Conservation (phyloP, 2,113 vertebrate species). For the Rynchops niger region DNA sequence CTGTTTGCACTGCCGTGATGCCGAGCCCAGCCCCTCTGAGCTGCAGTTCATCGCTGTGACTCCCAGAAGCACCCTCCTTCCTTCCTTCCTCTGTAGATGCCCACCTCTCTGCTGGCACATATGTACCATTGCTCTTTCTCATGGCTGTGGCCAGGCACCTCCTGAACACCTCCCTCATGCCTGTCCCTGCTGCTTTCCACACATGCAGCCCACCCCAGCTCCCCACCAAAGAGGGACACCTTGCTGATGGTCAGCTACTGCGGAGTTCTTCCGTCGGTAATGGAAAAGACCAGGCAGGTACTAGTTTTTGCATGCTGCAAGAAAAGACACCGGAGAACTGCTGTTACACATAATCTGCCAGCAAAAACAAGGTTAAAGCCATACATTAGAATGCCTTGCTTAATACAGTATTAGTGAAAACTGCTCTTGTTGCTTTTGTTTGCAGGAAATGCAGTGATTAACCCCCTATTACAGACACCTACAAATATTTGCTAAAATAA, state of each 20-base stretch:
- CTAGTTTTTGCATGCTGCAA: neutral
- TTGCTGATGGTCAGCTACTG: neutral
- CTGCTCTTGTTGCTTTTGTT: neutral
- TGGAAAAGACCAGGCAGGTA: neutral
- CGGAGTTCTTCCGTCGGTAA: neutral
- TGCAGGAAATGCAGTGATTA: conserved; percentile 34
- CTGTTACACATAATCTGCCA: neutral
- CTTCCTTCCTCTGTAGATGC: neutral
- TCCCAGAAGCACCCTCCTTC: neutral
- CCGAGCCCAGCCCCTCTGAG: neutral
- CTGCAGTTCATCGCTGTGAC: neutral
- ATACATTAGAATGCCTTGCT: neutral
- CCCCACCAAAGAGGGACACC: neutral
- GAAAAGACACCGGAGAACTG: neutral
- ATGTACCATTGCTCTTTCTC: neutral
- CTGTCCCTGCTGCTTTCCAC: neutral
- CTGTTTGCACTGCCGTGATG: neutral
- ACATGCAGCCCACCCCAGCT: neutral
- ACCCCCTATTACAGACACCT: neutral
- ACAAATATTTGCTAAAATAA: conserved; percentile 59
- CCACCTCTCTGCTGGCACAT: neutral
- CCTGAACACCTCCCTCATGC: neutral
- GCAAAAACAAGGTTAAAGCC: conserved; percentile 19
- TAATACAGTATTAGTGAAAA: neutral
- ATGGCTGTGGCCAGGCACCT: neutral